Percentiles rank a stretch among this genome's conserved stretches.
Evolutionary conservation across 1,140 invertebrate species (phyloP).

Genomic region (Drosophila subpulchrella): DNA sequence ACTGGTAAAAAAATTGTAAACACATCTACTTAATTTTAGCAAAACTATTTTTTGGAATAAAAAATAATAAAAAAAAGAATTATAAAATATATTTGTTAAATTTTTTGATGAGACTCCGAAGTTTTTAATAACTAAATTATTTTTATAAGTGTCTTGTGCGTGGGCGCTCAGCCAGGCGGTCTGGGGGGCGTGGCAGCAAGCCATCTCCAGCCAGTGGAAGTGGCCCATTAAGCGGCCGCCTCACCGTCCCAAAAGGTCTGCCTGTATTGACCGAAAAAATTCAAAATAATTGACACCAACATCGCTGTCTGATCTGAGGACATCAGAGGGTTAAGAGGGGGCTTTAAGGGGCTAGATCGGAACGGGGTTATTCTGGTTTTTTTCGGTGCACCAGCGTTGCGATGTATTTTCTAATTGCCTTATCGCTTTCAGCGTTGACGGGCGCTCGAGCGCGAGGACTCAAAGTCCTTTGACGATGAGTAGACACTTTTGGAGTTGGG

Average conservation of each 20-base stretch:
- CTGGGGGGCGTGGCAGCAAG: conserved; percentile 39
- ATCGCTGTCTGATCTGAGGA: conserved; percentile 9
- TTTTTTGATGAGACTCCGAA: no score
- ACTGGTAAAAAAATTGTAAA: no score
- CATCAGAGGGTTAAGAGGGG: not conserved
- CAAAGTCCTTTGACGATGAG: conserved; percentile 80
- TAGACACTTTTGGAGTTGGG: conserved; percentile 61
- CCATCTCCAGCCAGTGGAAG: conserved; percentile 39
- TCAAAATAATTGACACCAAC: conserved; percentile 73
- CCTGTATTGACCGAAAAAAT: conserved; percentile 62
- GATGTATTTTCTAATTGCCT: conserved; percentile 75
- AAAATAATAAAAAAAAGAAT: no score
- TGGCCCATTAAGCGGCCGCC: conserved; percentile 57
- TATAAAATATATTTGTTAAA: no score
- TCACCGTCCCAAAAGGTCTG: conserved; percentile 12
- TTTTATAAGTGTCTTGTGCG: not conserved
- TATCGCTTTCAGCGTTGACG: conserved; percentile 74
- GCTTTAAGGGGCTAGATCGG: conserved; percentile 5
- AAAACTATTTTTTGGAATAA: no score
- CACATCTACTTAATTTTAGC: no score
- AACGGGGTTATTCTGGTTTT: conserved; percentile 15
- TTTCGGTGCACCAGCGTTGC: conserved; percentile 47
- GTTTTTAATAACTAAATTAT: not conserved
- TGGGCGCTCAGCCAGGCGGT: not conserved
- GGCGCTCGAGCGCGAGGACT: conserved; percentile 60